These are phyloP conservation scores for Procambarus virginalis DNA, from an alignment of 1,140 invertebrate genomes.

Conservation along the genomic window DNA sequence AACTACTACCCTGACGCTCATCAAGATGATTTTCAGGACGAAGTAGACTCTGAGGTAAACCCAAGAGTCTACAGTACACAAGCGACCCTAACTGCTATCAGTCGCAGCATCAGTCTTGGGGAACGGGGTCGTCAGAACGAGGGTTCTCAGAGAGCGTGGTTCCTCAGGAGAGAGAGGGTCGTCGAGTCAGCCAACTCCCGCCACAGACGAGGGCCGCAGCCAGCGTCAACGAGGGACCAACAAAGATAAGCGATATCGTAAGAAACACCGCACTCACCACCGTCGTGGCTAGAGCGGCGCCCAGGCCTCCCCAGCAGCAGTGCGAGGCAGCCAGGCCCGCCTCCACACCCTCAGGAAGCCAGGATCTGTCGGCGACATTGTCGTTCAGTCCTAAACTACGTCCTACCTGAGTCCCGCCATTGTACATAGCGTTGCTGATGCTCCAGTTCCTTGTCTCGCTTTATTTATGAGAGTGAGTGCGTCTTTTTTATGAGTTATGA, in stretches of 20 bases:
- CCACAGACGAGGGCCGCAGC: not conserved
- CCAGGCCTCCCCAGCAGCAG: not conserved
- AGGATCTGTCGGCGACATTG: not conserved
- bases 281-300: not conserved
- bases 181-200: not conserved
- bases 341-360: not conserved
- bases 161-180: not conserved
- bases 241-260: constrained; percentile 32
- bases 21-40: not conserved
- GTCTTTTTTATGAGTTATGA: not conserved
- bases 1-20: not conserved
- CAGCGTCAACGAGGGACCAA: constrained; percentile 26
- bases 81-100: not conserved
- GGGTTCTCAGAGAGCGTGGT: not conserved
- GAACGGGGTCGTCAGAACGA: not conserved
- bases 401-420: constrained; percentile 29
- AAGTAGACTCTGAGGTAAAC: not conserved
- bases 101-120: not conserved
- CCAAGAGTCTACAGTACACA: not conserved
- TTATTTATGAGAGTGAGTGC: constrained; percentile 42
- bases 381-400: not conserved
- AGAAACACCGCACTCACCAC: constrained; percentile 14
- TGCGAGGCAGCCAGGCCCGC: not conserved
- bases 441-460: constrained; percentile 26
- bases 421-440: constrained; percentile 38